A percentile compares a stretch with the other conserved stretches of the same genome.
Conservation (phyloP, 2,888 invertebrate species). For the Patella pellucida region DNA sequence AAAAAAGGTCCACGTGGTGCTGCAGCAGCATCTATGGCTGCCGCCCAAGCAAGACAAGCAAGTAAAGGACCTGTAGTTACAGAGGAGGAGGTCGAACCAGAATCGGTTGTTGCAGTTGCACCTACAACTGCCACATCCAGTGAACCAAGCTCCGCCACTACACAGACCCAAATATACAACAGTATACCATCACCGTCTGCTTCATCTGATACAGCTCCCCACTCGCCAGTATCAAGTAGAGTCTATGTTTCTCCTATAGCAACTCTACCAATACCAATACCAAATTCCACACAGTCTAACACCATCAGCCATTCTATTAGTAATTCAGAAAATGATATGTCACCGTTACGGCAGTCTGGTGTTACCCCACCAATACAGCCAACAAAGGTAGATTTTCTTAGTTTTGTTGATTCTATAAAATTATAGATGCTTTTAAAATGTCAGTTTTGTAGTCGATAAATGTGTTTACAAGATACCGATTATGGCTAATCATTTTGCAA, state of each 20-base stretch:
- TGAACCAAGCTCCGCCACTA: constrained; percentile 28
- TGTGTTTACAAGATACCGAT: too few species aligned
- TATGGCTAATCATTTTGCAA: too few species aligned
- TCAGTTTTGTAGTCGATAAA: too few species aligned
- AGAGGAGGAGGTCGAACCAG: constrained; percentile 38
- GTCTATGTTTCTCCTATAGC: constrained; percentile 5
- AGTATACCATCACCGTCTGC: constrained; percentile 24
- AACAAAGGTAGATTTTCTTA: constrained; percentile 52
- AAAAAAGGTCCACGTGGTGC: constrained; percentile 41
- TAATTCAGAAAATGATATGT: constrained; percentile 22
- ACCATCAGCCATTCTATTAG: constrained; percentile 18
- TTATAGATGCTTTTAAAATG: too few species aligned
- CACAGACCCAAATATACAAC: constrained; percentile 6
- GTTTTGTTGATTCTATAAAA: not conserved
- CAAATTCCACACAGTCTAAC: constrained; percentile 14
- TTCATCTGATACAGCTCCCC: constrained; percentile 23
- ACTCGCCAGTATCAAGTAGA: constrained; percentile 15
- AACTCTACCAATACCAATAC: too few species aligned
- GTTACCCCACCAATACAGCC: constrained; percentile 62
- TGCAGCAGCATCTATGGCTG: constrained; percentile 24
- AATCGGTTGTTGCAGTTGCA: constrained; percentile 38
- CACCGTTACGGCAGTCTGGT: constrained; percentile 43
- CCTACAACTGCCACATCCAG: constrained; percentile 32
- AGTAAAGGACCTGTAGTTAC: constrained; percentile 40
- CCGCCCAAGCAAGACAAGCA: constrained; percentile 31